Evolutionary conservation across 2,113 vertebrate species (phyloP), one percentile per base, ranked within the genome.

Genomic region (Sisor rabdophorus): DNA sequence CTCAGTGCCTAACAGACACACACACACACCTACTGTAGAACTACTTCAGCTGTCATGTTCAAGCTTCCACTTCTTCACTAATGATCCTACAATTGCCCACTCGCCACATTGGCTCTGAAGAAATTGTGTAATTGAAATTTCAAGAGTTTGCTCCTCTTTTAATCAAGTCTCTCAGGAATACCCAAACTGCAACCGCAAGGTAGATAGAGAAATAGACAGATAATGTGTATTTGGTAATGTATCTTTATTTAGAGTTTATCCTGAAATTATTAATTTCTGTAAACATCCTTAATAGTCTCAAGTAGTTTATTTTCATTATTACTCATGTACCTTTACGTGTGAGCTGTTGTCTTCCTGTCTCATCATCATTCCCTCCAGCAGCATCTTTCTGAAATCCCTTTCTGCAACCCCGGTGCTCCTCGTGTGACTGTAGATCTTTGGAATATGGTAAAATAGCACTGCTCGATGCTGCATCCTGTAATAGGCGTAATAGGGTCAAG

Each of bases 401-500:
- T 53, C 9, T 78, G 59, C 82, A 73, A 80, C 76, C 64, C 78
- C 52, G 22, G 79, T 73, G 78, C 58, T 69, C 76, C 80, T 63
- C 59, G 11, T 58, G 80, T 84, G 84, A 81, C 83, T 67, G 67
- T 80, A 72, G 88, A 89, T 90, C 89, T 90, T 86, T 81, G 72
- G 82, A 87, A 87, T 86, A 85, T 87, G 85, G 82, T 84, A 84
- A 87, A 86, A 86, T 75, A 73, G 82, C 73, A 19, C 70, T 81
- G 60, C 82, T 79, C 73, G 76, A 80, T 84, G 76, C 81, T 79
- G 32, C 83, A 82, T 72, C 24, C 85, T 88, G 83, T 90, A 90
- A 90, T 88, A 88, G 88, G 88, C 87, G 86, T 89, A 90, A 92
- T 91, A 89, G 90, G 91, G 91, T 92, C 90, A 91, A 88, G 87